Conservation (phyloP, 1,140 invertebrate species). For the Pomacea maculata region DNA sequence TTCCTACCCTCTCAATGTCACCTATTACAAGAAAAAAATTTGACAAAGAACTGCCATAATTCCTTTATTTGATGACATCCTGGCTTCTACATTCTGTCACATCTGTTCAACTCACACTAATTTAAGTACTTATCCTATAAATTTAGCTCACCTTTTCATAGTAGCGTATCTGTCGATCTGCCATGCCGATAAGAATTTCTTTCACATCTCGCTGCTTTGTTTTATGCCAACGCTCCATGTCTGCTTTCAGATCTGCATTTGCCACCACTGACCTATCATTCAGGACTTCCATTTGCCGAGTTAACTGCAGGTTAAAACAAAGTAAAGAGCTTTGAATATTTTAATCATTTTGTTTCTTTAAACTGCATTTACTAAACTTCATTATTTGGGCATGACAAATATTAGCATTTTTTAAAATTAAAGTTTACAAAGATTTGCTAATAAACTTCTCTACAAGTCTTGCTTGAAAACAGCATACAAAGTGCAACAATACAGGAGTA, state of each 20-base stretch:
- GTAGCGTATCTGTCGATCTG: constrained; percentile 76
- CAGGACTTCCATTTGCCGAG: constrained; percentile 57
- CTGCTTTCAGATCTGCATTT: constrained; percentile 77
- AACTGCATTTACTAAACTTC: too few species aligned
- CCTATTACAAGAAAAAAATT: constrained; percentile 2
- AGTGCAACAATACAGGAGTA: too few species aligned
- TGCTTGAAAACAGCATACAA: too few species aligned
- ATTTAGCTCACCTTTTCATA: constrained; percentile 70
- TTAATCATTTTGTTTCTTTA: too few species aligned
- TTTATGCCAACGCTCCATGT: constrained; percentile 77
- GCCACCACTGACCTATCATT: constrained; percentile 76
- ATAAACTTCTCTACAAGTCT: too few species aligned
- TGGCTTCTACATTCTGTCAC: neutral
- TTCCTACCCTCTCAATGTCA: neutral
- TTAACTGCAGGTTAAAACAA: constrained; percentile 38
- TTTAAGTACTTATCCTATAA: too few species aligned
- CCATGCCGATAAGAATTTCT: constrained; percentile 73
- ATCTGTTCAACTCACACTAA: neutral
- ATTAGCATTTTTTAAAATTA: too few species aligned
- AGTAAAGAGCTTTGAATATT: too few species aligned
- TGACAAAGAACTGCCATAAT: too few species aligned
- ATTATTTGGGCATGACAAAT: too few species aligned
- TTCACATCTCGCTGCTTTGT: constrained; percentile 77
- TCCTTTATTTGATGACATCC: neutral
- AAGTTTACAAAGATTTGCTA: too few species aligned